Percentiles rank a stretch among this genome's conserved stretches.
These are phyloP conservation scores for Falco rusticolus DNA, from an alignment of 2,797 vertebrate genomes.

Conservation along the genomic window DNA sequence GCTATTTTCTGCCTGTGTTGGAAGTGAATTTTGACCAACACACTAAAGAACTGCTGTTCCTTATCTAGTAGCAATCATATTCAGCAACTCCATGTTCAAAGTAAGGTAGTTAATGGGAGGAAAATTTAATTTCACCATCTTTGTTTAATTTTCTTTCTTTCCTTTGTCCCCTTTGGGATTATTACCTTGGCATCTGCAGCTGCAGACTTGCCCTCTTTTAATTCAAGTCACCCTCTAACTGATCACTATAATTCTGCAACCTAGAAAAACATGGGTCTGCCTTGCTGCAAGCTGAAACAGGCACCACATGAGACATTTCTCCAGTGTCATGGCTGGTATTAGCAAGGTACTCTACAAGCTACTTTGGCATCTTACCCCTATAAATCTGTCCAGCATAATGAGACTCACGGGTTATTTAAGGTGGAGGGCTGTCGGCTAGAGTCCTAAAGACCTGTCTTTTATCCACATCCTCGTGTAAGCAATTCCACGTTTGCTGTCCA, in stretches of 20 bases:
- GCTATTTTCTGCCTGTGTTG: not conserved
- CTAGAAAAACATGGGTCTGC: not conserved
- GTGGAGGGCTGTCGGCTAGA: not conserved
- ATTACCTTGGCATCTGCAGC: not conserved
- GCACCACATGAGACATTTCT: conserved; percentile 38
- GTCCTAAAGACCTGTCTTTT: not conserved
- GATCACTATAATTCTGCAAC: not conserved
- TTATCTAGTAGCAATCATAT: not conserved
- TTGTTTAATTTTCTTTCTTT: not conserved
- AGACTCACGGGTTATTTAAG: conserved; percentile 51
- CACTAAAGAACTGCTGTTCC: not conserved
- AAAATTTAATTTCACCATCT: not conserved
- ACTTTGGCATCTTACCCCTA: conserved; percentile 38
- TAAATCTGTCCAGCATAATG: conserved; percentile 25
- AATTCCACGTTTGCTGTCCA: not conserved
- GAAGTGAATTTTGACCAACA: not conserved
- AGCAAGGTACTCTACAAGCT: conserved; percentile 16
- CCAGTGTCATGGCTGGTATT: conserved; percentile 30
- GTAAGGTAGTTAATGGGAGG: not conserved
- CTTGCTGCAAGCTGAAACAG: not conserved
- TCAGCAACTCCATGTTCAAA: not conserved
- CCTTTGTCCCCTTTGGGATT: not conserved
- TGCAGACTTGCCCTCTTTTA: not conserved
- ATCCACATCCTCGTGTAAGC: not conserved
- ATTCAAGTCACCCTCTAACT: not conserved